A percentile compares a stretch with the other conserved stretches of the same genome.
These are phyloP conservation scores for Taxidea taxus DNA, from an alignment of 2,113 vertebrate genomes.

Conservation along the genomic window DNA sequence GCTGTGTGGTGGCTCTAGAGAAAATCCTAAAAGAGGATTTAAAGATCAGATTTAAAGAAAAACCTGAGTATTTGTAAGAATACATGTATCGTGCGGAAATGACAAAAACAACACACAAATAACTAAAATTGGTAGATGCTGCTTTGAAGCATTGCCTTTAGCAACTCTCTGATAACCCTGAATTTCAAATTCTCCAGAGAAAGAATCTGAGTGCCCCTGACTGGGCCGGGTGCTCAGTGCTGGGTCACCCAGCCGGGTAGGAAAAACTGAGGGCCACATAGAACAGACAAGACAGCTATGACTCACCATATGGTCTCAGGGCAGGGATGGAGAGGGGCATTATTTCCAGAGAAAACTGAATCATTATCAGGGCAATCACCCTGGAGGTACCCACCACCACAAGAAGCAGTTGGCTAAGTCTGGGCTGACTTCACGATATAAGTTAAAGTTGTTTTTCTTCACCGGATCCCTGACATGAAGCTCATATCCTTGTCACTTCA, in stretches of 20 bases:
- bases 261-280: not conserved
- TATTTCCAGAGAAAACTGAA: not conserved
- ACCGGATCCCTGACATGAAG: not conserved
- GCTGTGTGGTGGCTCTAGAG: not conserved
- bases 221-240: not conserved
- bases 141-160: not conserved
- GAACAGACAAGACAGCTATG: not conserved
- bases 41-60: constrained; percentile 3
- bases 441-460: not conserved
- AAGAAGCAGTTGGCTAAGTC: not conserved
- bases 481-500: not conserved
- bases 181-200: not conserved
- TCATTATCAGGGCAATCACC: not conserved
- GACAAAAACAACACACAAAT: not conserved
- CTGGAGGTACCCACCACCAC: not conserved
- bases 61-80: not conserved
- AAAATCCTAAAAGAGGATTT: not conserved
- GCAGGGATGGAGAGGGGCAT: not conserved
- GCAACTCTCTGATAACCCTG: not conserved
- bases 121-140: not conserved
- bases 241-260: not conserved
- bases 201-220: not conserved
- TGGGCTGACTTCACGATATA: not conserved
- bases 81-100: not conserved
- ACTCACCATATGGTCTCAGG: not conserved